Evolutionary conservation across 2,113 vertebrate genomes (phyloP), one percentile per base, ranked within the genome.

Genomic region (Turdus rufiventris): DNA sequence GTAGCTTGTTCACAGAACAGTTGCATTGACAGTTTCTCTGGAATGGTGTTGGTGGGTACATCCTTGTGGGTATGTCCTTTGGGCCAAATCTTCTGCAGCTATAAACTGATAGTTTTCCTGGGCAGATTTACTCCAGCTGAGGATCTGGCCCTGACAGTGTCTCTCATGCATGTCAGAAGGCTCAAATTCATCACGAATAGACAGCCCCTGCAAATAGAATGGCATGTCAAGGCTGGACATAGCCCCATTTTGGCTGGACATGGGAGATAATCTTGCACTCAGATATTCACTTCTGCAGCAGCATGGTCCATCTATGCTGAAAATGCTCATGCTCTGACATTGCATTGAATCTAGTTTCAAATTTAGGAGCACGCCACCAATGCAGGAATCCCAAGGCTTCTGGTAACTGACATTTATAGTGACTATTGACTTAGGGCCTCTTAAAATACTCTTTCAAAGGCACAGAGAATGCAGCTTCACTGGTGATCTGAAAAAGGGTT

Each of bases 341-440:
- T 98, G 97, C 96, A 96, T 86, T 98, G 98, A 98, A 98, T 98
- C 97, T 97, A 96, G 97, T 98, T 98, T 98, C 97, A 98, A 98
- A 98, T 98, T 98, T 98, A 98, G 98, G 98, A 98, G 97, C 96
- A 96, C 75, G 72, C 95, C 97, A 97, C 95, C 92, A 96, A 95
- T 95, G 97, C 96, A 97, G 97, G 98, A 98, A 99, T 99, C 97
- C 86, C 95, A 98, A 98, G 98, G 98, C 98, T 98, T 96, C 95
- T 91, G 94, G 80, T 89, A 94, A 97, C 94, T 86, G 91, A 93
- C 95, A 97, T 97, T 95, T 97, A 97, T 96, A 96, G 97, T 91
- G 95, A 91, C 94, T 94, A 92, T 92, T 83, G 63, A 96, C 86
- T 73, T 50, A 94, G 96, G 94, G 96, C 70, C 95, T 94, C 91